These are phyloP conservation scores for Drosophila equinoxialis DNA, from an alignment of 1,140 invertebrate genomes.

Conservation along the genomic window DNA sequence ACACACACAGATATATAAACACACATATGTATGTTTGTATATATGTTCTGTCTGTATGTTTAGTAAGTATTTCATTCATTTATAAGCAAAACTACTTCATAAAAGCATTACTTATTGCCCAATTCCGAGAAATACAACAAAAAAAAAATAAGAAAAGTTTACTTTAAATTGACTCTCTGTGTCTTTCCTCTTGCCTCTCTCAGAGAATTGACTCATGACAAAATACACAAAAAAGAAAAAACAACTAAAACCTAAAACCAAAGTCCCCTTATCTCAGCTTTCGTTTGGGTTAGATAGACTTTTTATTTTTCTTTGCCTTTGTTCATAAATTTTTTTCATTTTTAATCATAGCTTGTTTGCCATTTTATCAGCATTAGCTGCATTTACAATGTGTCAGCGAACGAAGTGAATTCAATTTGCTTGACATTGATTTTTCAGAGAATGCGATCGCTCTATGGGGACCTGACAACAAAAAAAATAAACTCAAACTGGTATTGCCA, in stretches of 20 bases:
- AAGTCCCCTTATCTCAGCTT: neutral
- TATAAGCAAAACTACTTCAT: constrained; percentile 51
- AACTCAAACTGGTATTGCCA: constrained; percentile 61
- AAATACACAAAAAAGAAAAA: constrained; percentile 2
- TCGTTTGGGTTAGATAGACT: constrained; percentile 25
- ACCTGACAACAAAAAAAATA: constrained; percentile 29
- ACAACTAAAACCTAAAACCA: neutral
- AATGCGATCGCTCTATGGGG: constrained; percentile 44
- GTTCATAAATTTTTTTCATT: constrained; percentile 33
- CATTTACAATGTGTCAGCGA: constrained; percentile 25
- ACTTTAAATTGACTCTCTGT: constrained; percentile 63
- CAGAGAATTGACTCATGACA: constrained; percentile 67
- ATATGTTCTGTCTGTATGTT: neutral
- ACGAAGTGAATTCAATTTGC: neutral
- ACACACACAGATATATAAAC: constrained; percentile 8
- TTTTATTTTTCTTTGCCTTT: neutral
- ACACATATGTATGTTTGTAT: neutral
- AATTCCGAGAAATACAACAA: constrained; percentile 60
- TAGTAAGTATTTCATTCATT: constrained; percentile 22
- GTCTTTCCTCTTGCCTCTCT: constrained; percentile 11
- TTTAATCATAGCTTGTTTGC: constrained; percentile 28
- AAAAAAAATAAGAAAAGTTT: constrained; percentile 41
- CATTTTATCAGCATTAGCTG: constrained; percentile 51
- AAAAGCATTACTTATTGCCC: constrained; percentile 72
- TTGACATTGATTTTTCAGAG: constrained; percentile 71